Base-by-base conservation (phyloP, 2,113 vertebrate genomes). In the Eupsittula cactorum region DNA sequence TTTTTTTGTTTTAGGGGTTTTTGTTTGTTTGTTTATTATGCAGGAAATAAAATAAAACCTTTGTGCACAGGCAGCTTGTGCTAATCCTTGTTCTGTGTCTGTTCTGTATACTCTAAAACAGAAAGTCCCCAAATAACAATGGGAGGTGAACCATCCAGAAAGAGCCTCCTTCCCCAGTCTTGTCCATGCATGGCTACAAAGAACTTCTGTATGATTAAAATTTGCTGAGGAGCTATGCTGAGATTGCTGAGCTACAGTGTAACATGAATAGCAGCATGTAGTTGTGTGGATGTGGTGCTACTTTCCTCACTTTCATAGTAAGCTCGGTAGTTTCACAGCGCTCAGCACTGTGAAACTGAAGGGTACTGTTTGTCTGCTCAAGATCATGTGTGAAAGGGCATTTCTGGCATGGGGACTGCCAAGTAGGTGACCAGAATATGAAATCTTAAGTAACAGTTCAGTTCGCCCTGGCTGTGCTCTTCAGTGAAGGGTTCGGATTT, bases 301-400 rank as follows among this genome's bases (percentile, higher is more conserved):
- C 16, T 67, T 92, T 42, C 55, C 24, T 67, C n/a, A 11, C 12
- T 47, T 89, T 13, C 3, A 3, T 52, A 19, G 25, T 10, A 64
- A 70, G n/a, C 53, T 53, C 11, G 16, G 4, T 67, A 46, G 41
- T 63, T 87, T 53, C 31, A 47, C 39, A 29, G n/a, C 8, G 7
- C 31, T 59, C 11, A 4, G 25, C 21, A 2, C 14, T 31, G 29
- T 31, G 74, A 47, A 37, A 41, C 35, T 10, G 42, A 59, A 55
- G 11, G 6, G 2, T 46, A 18, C 46, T 2, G 3, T 46, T n/a
- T 60, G 17, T n/a, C 74, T 74, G 28, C 69, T 44, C 10, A 27
- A 11, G 53, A 24, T 63, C 24, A 44, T 6, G 4, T 0, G 0
- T 46, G 37, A 77, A n/a, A 37, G 46, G 65, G 39, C 5, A 6